These are phyloP conservation scores for Thunnus maccoyii DNA, from an alignment of 2,113 vertebrate genomes.

Conservation along the genomic window DNA sequence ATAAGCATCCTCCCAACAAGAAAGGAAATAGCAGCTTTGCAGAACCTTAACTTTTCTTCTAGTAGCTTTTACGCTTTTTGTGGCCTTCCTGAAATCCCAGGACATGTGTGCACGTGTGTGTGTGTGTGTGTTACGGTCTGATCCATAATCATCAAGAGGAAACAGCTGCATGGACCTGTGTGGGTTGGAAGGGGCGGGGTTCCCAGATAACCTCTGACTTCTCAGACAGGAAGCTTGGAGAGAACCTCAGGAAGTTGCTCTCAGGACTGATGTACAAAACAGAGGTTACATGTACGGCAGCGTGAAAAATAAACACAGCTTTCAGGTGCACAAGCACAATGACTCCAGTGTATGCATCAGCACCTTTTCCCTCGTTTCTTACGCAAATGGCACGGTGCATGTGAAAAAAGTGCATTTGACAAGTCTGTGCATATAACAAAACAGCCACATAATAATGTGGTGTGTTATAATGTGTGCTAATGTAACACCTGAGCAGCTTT, in stretches of 20 bases:
- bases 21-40: slow-evolving; percentile 21
- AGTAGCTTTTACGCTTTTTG: slow-evolving; percentile 10
- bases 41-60: slow-evolving; percentile 22
- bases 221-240: slow-evolving; percentile 78
- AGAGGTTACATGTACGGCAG: slow-evolving; percentile 43
- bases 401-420: neutral
- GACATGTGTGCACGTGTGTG: slow-evolving; percentile 17
- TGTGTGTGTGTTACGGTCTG: slow-evolving; percentile 30
- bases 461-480: slow-evolving; percentile 45
- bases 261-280: slow-evolving; percentile 63
- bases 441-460: slow-evolving; percentile 27
- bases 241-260: slow-evolving; percentile 79
- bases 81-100: slow-evolving; percentile 54
- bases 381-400: neutral
- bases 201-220: slow-evolving; percentile 80
- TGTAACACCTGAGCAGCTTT: slow-evolving; percentile 63
- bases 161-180: slow-evolving; percentile 80
- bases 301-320: slow-evolving; percentile 65
- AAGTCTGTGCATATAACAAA: slow-evolving; percentile 28
- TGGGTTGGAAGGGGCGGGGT: slow-evolving; percentile 50
- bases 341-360: slow-evolving; percentile 41
- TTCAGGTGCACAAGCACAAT: slow-evolving; percentile 72
- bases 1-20: slow-evolving; percentile 11
- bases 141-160: slow-evolving; percentile 75
- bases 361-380: slow-evolving; percentile 9